phyloP scores from a whole-genome alignment of 1,140 invertebrate genomes.

The Drosophila athabasca region DNA sequence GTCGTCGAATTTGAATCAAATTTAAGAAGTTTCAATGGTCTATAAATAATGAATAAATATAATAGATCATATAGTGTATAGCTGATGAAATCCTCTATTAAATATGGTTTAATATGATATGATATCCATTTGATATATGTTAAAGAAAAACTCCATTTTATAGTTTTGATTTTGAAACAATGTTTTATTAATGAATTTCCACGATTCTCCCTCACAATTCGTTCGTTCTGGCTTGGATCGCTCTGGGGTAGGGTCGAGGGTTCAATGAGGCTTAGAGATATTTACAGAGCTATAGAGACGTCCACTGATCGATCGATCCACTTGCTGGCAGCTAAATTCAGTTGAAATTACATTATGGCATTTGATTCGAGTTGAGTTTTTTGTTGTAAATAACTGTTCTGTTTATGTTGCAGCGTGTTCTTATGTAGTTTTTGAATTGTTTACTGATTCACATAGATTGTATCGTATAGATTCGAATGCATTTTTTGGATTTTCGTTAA shows the following conservation, averaged over 20 bases:
- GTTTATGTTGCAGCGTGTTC: slow-evolving; percentile 37
- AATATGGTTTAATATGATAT: too few species aligned
- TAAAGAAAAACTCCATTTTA: background rate
- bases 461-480: slow-evolving; percentile 62
- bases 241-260: slow-evolving; percentile 47
- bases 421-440: slow-evolving; percentile 35
- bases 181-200: slow-evolving; percentile 72
- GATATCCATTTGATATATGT: too few species aligned
- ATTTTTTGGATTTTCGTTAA: slow-evolving; percentile 37
- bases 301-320: slow-evolving; percentile 14
- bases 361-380: slow-evolving; percentile 52
- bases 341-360: slow-evolving; percentile 78
- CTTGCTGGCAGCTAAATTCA: slow-evolving; percentile 63
- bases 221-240: slow-evolving; percentile 55
- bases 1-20: background rate
- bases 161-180: slow-evolving; percentile 71
- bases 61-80: too few species aligned
- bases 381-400: slow-evolving; percentile 41
- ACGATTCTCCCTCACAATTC: slow-evolving; percentile 65
- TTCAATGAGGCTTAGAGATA: slow-evolving; percentile 73
- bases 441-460: slow-evolving; percentile 51
- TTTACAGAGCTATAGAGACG: slow-evolving; percentile 61
- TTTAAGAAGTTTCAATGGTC: too few species aligned
- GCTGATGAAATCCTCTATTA: too few species aligned
- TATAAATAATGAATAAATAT: too few species aligned